Percentiles rank a stretch among this genome's conserved stretches.
Conservation (phyloP, 2,113 vertebrate genomes). For the Choloepus hoffmanni region DNA sequence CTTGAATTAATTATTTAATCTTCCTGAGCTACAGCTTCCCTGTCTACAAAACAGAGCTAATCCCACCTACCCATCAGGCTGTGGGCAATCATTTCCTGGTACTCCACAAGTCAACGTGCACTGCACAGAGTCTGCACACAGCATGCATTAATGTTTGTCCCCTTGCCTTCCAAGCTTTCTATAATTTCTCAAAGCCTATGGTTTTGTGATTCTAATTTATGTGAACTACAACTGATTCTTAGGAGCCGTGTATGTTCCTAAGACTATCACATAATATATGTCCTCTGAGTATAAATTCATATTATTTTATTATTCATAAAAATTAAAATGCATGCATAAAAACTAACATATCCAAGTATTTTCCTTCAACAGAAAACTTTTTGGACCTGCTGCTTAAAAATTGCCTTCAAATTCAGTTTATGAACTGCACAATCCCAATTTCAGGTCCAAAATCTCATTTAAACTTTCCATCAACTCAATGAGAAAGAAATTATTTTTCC, state of each 20-base stretch:
- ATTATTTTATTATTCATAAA: conserved; percentile 36
- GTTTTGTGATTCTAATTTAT: background rate
- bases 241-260: background rate
- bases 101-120: background rate
- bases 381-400: conserved; percentile 33
- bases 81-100: background rate
- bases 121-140: background rate
- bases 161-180: background rate
- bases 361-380: conserved; percentile 30
- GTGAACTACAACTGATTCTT: background rate
- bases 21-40: background rate
- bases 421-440: background rate
- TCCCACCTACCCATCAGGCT: background rate
- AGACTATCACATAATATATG: background rate
- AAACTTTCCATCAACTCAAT: background rate
- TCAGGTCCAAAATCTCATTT: background rate
- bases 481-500: background rate
- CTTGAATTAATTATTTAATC: background rate
- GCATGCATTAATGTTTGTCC: background rate
- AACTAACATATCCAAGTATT: background rate
- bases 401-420: background rate
- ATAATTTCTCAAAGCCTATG: background rate
- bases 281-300: conserved; percentile 26
- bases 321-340: background rate
- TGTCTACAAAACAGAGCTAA: background rate